Evolutionary conservation across 92 coral and sea anemone genomes (phyloP).

Genomic region (Porites evermanni): DNA sequence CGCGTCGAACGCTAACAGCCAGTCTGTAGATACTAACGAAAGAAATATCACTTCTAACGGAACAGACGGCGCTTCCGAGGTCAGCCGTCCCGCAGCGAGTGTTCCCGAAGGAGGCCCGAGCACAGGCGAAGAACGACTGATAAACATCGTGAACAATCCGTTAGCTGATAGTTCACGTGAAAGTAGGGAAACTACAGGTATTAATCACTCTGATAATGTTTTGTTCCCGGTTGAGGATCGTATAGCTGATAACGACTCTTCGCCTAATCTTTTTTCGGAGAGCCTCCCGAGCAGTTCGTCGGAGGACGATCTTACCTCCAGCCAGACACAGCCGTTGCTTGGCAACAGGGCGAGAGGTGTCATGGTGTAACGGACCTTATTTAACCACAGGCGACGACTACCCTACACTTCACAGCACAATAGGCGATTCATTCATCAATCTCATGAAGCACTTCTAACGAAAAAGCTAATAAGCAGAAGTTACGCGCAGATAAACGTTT

Average conservation of each 20-base stretch:
- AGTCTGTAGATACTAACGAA: background rate
- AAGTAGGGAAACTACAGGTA: background rate
- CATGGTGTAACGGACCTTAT: conserved; percentile 3
- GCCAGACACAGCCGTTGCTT: conserved; percentile 42
- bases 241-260: background rate
- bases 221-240: background rate
- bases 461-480: no score
- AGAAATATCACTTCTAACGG: background rate
- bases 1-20: conserved; percentile 26
- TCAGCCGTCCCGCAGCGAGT: conserved; percentile 24
- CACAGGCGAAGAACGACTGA: conserved; percentile 44
- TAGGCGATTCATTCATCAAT: no score
- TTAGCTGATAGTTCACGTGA: conserved; percentile 22
- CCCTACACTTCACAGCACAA: no score
- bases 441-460: no score
- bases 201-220: background rate
- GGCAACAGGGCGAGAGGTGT: conserved; percentile 10
- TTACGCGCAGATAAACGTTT: no score
- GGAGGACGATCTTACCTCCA: conserved; percentile 33
- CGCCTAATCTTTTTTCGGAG: conserved; percentile 19
- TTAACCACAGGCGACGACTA: no score
- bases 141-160: conserved; percentile 65
- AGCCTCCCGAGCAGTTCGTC: conserved; percentile 31
- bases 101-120: conserved; percentile 3
- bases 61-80: background rate